These are phyloP conservation scores for Panzeria rudis DNA, from an alignment of 2,888 invertebrate genomes.

Conservation along the genomic window DNA sequence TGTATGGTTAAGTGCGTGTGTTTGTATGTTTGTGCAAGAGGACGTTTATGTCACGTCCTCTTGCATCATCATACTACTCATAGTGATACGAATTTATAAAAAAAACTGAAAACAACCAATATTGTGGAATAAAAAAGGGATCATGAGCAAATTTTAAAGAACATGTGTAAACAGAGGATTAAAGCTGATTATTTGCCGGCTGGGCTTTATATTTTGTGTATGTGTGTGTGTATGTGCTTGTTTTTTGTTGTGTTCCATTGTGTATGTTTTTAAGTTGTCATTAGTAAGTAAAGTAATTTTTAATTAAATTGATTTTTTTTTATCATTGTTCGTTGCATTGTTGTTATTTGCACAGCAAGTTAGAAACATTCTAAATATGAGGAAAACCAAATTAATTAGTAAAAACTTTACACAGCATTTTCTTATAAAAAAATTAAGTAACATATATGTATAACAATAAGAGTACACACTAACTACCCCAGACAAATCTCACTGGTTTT, in stretches of 20 bases:
- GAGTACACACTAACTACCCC: no score
- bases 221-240: not conserved
- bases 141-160: constrained; percentile 67
- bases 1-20: not conserved
- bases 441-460: not conserved
- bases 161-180: constrained; percentile 77
- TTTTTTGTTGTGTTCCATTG: constrained; percentile 33
- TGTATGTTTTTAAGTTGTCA: constrained; percentile 54
- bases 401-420: not conserved
- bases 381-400: constrained; percentile 1
- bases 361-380: constrained; percentile 7
- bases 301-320: constrained; percentile 77
- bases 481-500: no score
- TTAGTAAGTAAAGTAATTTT: constrained; percentile 71
- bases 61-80: constrained; percentile 12
- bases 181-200: constrained; percentile 74
- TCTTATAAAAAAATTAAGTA: not conserved
- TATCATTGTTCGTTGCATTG: constrained; percentile 67
- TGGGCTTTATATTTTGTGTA: constrained; percentile 47
- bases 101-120: constrained; percentile 47
- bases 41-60: constrained; percentile 49
- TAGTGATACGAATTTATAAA: not conserved
- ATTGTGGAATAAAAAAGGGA: constrained; percentile 52
- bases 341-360: constrained; percentile 33
- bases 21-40: constrained; percentile 16